A percentile compares a stretch with the other conserved stretches of the same genome.
phyloP scores from a whole-genome alignment of 2,888 invertebrate species.

The Hermodice carunculata region DNA sequence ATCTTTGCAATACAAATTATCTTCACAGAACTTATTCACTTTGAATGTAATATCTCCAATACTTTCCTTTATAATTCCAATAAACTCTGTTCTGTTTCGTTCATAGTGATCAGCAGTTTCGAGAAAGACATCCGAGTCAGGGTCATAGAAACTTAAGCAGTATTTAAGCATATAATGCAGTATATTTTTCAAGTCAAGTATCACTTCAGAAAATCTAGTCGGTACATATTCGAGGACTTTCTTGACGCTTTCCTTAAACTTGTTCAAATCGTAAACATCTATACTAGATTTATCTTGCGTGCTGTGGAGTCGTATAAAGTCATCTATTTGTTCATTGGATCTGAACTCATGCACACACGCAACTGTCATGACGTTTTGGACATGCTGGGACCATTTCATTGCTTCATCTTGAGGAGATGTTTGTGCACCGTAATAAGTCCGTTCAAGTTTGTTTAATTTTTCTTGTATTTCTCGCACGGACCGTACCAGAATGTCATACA shows the following conservation, averaged over 20 bases:
- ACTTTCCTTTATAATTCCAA: conserved; percentile 40
- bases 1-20: conserved; percentile 43
- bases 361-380: conserved; percentile 51
- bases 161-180: conserved; percentile 53
- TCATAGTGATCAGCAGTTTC: conserved; percentile 60
- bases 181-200: conserved; percentile 46
- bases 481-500: conserved; percentile 28
- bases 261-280: conserved; percentile 26
- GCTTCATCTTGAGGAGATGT: conserved; percentile 50
- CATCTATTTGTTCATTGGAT: conserved; percentile 48
- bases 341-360: conserved; percentile 49
- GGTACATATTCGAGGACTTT: conserved; percentile 55
- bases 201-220: conserved; percentile 25
- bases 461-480: conserved; percentile 17
- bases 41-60: conserved; percentile 43
- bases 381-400: conserved; percentile 44
- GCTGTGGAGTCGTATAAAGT: conserved; percentile 34
- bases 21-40: conserved; percentile 46
- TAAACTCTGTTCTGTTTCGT: conserved; percentile 49
- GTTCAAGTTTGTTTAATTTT: conserved; percentile 39
- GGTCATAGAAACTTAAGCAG: conserved; percentile 60
- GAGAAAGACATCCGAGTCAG: conserved; percentile 47
- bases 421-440: conserved; percentile 54
- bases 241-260: conserved; percentile 49
- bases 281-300: conserved; percentile 5